phyloP scores from a whole-genome alignment of 2,797 vertebrate genomes.

The Liparis tanakae region DNA sequence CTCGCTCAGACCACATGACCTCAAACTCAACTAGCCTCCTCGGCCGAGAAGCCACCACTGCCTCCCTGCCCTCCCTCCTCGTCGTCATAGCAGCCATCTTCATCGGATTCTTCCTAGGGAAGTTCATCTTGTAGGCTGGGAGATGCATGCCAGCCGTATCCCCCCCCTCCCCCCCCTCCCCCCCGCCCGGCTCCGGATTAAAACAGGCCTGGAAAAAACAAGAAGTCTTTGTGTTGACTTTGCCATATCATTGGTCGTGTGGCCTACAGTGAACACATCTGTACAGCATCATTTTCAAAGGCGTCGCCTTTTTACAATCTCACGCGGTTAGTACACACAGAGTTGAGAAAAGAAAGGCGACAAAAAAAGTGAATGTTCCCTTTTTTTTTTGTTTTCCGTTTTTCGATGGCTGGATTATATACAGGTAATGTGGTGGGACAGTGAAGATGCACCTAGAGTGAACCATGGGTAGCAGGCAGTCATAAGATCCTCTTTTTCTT shows the following conservation, averaged over 20 bases:
- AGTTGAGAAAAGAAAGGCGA: conserved; percentile 52
- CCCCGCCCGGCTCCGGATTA: conserved; percentile 63
- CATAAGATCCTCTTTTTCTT: conserved; percentile 76
- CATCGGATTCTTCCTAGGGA: conserved; percentile 99
- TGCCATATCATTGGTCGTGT: conserved; percentile 95
- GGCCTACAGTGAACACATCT: conserved; percentile 86
- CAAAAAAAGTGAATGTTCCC: conserved; percentile 67
- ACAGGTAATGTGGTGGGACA: conserved; percentile 72
- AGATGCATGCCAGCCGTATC: conserved; percentile 87
- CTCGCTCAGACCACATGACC: conserved; percentile 89
- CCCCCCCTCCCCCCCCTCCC: conserved; percentile 57
- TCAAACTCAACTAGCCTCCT: conserved; percentile 84
- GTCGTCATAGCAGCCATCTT: conserved; percentile 99
- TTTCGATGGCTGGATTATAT: conserved; percentile 58
- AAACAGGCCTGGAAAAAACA: conserved; percentile 67
- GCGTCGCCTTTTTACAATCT: conserved; percentile 87
- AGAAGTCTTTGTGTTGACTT: conserved; percentile 91
- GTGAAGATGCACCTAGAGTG: conserved; percentile 72
- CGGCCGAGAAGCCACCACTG: conserved; percentile 88
- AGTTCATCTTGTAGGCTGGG: conserved; percentile 98
- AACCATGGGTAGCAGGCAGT: conserved; percentile 85
- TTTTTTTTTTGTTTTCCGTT: conserved; percentile 26
- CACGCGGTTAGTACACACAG: conserved; percentile 87
- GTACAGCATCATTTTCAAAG: conserved; percentile 90
- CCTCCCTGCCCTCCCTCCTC: conserved; percentile 96